These are phyloP conservation scores for Protobothrops mucrosquamatus DNA, from an alignment of 2,113 vertebrate genomes.

Conservation along the genomic window DNA sequence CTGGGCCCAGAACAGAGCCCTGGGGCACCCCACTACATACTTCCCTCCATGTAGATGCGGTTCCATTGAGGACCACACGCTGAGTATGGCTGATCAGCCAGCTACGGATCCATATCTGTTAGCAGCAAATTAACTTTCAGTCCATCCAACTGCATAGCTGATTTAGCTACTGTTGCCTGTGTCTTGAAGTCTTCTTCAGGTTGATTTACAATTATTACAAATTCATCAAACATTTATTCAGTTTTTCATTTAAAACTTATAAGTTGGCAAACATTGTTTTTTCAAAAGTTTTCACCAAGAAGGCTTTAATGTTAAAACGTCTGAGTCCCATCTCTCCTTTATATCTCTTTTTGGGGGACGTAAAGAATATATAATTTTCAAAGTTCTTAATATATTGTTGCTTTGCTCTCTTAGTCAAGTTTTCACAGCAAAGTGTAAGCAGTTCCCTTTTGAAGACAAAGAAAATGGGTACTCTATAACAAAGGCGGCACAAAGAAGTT, in stretches of 20 bases:
- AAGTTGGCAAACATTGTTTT: neutral
- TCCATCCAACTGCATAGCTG: neutral
- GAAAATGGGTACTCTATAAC: neutral
- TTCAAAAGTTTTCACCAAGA: neutral
- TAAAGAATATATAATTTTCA: neutral
- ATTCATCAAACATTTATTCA: neutral
- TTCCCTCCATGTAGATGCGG: too few species aligned
- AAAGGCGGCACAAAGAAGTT: neutral
- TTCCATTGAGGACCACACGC: too few species aligned
- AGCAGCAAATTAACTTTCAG: neutral
- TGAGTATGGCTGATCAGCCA: too few species aligned
- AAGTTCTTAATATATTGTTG: neutral
- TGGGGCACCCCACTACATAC: too few species aligned
- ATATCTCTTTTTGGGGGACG: neutral
- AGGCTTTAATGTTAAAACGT: neutral
- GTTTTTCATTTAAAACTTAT: neutral
- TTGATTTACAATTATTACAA: neutral
- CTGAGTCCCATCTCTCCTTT: neutral
- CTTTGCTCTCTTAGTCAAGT: neutral
- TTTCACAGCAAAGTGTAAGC: neutral
- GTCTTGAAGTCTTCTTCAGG: neutral
- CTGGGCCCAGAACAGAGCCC: too few species aligned
- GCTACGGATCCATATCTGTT: neutral
- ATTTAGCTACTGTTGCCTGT: neutral
- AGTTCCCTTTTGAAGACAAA: neutral